These are phyloP conservation scores for Tricholaema leucomelas DNA, from an alignment of 2,113 vertebrate species.

Conservation along the genomic window DNA sequence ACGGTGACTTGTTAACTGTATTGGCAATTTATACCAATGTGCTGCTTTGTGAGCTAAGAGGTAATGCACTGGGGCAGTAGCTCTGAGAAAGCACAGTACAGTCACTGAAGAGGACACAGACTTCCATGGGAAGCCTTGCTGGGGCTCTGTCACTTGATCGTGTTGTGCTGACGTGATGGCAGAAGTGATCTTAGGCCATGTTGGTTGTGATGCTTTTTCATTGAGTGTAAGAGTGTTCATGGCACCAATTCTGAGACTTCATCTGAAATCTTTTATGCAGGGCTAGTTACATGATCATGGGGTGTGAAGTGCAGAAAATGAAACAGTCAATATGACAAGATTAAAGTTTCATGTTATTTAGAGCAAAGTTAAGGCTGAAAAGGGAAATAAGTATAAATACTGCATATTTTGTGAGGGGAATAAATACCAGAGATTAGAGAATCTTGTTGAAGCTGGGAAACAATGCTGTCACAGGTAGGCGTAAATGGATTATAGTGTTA, in stretches of 20 bases:
- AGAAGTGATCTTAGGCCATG: neutral
- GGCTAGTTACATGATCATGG: neutral
- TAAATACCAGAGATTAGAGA: neutral
- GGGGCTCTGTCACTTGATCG: fast-evolving
- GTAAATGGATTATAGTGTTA: neutral
- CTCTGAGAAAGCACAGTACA: neutral
- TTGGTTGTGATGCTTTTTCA: neutral
- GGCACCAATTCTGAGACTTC: neutral
- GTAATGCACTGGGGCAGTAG: neutral
- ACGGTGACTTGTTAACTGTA: neutral
- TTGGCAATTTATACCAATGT: neutral
- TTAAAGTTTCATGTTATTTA: neutral
- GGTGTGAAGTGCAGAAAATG: neutral
- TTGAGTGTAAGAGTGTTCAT: fast-evolving
- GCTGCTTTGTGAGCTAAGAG: neutral
- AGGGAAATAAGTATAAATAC: neutral
- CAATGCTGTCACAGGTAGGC: neutral
- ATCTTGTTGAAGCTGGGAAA: neutral
- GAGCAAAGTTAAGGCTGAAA: neutral
- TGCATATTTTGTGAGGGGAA: neutral
- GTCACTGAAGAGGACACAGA: neutral
- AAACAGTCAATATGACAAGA: neutral
- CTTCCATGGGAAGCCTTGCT: neutral
- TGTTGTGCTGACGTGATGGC: neutral
- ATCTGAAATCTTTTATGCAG: neutral